Base-by-base conservation (phyloP, 1,140 invertebrate species). In the Druon quercuslanigerum region DNA sequence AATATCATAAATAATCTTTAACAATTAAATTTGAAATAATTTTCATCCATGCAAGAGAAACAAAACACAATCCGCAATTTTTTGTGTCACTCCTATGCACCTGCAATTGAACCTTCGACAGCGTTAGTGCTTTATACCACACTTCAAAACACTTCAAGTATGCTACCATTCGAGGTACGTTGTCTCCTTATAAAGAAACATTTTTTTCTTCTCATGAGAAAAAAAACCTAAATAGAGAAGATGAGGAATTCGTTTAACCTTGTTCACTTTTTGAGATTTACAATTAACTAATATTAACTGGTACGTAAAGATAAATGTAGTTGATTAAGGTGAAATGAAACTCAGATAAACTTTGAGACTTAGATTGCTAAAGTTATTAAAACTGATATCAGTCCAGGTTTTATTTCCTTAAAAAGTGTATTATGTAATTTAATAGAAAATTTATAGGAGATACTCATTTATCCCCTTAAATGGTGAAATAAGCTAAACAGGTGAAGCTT, bases 311-410 rank as follows among this genome's bases (percentile, higher is more conserved):
- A 46, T 46, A 40, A 40, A 66, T 16, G 1, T 66, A 13, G 11
- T 4, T 16, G 33, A 46, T 46, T 46, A 66, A 66, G 25, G 25
- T 40, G 60, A 40, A 66, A 6, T 46, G n/a, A 46, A 46, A 40
- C 25, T 66, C 25, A 16, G 33, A 13, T 40, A 16, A 66, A 40
- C 60, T 66, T 40, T 66, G 57, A 66, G 14, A 66, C 17, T 66
- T 46, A 14, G 33, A 66, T 40, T 46, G 60, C 60, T 46, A 66
- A 66, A 66, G 60, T 66, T 66, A 66, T 66, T 4, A 66, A 66
- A 66, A 40, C 12, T 66, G 46, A n/a, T n/a, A 46, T 66, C 25
- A 66, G 40, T 11, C 40, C 7, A 46, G 9, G 40, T 60, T 40
- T 66, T 14, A 66, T 66, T 40, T 40, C 33, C 25, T 40, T 40